These are phyloP conservation scores for Neoitamus cyanurus DNA, from an alignment of 2,888 invertebrate species.

Conservation along the genomic window DNA sequence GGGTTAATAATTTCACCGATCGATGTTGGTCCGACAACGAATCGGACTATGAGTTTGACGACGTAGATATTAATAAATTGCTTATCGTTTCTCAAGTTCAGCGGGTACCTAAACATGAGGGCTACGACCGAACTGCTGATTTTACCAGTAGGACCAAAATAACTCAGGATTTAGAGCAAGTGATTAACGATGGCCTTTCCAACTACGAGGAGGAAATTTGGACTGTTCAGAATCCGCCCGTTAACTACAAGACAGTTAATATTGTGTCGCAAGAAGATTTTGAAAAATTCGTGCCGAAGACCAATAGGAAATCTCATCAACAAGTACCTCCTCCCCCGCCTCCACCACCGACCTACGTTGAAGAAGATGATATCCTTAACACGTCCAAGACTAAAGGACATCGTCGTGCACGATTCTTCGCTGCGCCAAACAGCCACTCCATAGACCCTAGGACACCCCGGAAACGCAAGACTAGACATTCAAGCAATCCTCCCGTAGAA, in stretches of 20 bases:
- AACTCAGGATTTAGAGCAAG: conserved; percentile 92
- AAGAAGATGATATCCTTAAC: conserved; percentile 49
- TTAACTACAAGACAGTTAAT: conserved; percentile 85
- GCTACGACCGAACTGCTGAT: conserved; percentile 91
- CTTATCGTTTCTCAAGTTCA: conserved; percentile 90
- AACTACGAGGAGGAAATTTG: conserved; percentile 96
- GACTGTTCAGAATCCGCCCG: conserved; percentile 71
- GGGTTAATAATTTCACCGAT: conserved; percentile 82
- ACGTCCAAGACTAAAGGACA: conserved; percentile 43
- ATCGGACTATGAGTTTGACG: conserved; percentile 89
- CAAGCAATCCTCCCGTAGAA: conserved; percentile 92
- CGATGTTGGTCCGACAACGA: conserved; percentile 86
- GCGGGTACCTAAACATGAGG: conserved; percentile 83
- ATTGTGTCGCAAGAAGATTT: conserved; percentile 90
- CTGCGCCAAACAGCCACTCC: conserved; percentile 84
- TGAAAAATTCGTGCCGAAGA: conserved; percentile 78
- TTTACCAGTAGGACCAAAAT: conserved; percentile 92
- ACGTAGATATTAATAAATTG: conserved; percentile 91
- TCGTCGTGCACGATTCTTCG: conserved; percentile 88
- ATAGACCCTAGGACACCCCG: conserved; percentile 76
- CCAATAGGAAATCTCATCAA: conserved; percentile 76
- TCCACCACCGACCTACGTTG: conserved; percentile 62
- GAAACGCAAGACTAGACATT: conserved; percentile 92
- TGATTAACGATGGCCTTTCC: conserved; percentile 96
- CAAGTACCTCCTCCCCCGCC: conserved; percentile 88